Evolutionary conservation across 2,888 invertebrate genomes (phyloP).

Genomic region (Griposia aprilina): DNA sequence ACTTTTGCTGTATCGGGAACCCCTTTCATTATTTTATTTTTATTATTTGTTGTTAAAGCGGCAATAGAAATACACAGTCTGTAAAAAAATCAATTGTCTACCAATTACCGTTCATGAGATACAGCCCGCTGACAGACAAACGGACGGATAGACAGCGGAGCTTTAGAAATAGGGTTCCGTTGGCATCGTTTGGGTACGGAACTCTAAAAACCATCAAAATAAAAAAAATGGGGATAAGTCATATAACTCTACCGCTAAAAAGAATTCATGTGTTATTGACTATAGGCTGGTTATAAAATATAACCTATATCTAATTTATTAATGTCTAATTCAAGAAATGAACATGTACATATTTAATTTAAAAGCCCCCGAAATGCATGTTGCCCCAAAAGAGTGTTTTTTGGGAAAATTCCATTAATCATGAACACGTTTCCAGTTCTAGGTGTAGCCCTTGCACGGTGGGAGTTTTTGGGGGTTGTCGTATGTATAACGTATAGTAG

Average conservation of each 20-base stretch:
- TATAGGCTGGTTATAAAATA: too few relatives aligned
- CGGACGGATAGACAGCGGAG: too few relatives aligned
- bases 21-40: too few relatives aligned
- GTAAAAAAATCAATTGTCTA: too few relatives aligned
- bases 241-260: too few relatives aligned
- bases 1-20: too few relatives aligned
- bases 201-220: background rate
- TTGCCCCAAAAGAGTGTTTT: background rate
- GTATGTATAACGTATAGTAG: background rate
- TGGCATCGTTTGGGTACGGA: too few relatives aligned
- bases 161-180: too few relatives aligned
- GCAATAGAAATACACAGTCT: too few relatives aligned
- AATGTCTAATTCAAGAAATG: conserved; percentile 2
- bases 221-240: background rate
- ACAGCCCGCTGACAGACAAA: too few relatives aligned
- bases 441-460: background rate
- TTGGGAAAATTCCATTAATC: conserved; percentile 47
- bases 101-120: too few relatives aligned
- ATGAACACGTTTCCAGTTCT: conserved; percentile 15
- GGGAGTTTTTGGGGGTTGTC: background rate
- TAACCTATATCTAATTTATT: background rate
- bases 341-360: background rate
- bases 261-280: background rate
- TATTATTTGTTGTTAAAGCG: too few relatives aligned
- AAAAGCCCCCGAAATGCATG: background rate